These are phyloP conservation scores for Argyresthia albistria DNA, from an alignment of 2,888 invertebrate species.

Conservation along the genomic window DNA sequence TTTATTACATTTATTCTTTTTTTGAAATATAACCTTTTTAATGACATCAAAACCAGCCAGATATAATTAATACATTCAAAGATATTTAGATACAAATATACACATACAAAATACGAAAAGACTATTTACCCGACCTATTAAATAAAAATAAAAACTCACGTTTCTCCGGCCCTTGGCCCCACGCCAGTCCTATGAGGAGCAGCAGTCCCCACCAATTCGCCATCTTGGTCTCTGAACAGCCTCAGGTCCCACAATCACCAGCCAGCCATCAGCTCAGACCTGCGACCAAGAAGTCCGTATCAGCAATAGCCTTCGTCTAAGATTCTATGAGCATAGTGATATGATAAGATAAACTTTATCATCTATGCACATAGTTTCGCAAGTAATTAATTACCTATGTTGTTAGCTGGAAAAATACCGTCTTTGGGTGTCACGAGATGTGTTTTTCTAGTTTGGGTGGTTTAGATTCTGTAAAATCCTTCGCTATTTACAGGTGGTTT, in stretches of 20 bases:
- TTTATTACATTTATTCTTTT: no score
- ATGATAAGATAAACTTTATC: constrained; percentile 4
- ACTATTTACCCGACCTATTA: no score
- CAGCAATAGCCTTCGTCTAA: neutral
- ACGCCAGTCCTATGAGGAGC: constrained; percentile 26
- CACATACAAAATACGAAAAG: no score
- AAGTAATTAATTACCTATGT: neutral
- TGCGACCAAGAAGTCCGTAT: neutral
- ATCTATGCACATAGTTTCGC: neutral
- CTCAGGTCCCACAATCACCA: neutral
- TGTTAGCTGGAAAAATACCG: constrained; percentile 1
- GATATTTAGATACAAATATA: no score
- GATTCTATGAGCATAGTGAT: neutral
- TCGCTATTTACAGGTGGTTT: no score
- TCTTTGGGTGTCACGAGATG: neutral
- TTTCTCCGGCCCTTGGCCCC: constrained; percentile 41
- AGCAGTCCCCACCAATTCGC: constrained; percentile 20
- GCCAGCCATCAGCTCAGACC: constrained; percentile 3
- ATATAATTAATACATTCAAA: no score
- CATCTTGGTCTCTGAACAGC: neutral
- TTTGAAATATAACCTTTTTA: no score
- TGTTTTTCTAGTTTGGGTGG: no score
- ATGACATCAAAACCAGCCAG: no score
- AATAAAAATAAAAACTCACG: constrained; percentile 42
- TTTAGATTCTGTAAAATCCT: no score